Evolutionary conservation across 2,113 vertebrate species (phyloP), one percentile per base, ranked within the genome.

Genomic region (Zosterops borbonicus): DNA sequence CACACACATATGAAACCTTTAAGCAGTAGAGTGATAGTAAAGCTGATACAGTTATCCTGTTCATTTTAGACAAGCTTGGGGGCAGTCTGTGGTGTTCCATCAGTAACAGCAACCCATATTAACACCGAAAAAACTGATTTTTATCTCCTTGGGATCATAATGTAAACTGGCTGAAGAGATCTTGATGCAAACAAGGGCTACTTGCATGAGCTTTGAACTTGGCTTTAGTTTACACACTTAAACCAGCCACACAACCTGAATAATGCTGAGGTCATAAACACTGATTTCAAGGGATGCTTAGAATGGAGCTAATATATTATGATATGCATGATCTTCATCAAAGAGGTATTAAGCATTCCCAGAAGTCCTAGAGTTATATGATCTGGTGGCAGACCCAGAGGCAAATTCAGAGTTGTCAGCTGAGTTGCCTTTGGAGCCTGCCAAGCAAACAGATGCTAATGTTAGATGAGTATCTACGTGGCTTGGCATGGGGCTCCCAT

Each of bases 361-460:
- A 75, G 63, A 92, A 90, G 96, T 95, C 88, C 42, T 74, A 79
- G 73, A 63, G 83, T 95, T 88, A 69, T 20, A 84, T 89, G 83
- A 94, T 95, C 90, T 87, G 84, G 49, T 92, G 90, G 82, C 94
- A 95, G 59, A 96, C 88, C 94, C 80, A 84, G 68, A 95, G 92
- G 94, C 92, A 92, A 93, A 95, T 90, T 84, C 68, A 20, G 93
- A 93, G 33, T 64, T 95, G 95, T 95, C 93, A 94, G 91, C 94
- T 52, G 82, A 83, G 62, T 58, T 90, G 88, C 79, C 69, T 95
- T 95, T 90, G 83, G 84, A 95, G 73, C 70, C 88, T 90, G 94
- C 96, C 93, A 95, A 94, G 80, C 92, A 90, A 87, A 53, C 94
- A 95, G 93, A 96, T 96, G 96, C 83, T 95, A 73, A 97, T 83